Evolutionary conservation across 2,888 invertebrate species (phyloP).

Genomic region (Trichogramma evanescens): DNA sequence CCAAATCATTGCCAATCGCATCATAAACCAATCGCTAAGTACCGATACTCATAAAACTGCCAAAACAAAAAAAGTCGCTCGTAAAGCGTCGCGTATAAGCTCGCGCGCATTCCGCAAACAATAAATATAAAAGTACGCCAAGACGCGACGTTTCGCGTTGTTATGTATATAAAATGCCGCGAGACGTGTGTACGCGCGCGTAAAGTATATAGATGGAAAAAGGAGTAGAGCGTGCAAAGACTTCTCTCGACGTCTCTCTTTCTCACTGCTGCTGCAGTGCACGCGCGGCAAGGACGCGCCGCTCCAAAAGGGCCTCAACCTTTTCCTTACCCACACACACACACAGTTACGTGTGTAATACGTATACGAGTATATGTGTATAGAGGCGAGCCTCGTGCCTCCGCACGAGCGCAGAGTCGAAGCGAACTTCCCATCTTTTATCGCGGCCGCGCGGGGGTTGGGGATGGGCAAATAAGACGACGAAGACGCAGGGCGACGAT

Average conservation of each 20-base stretch:
- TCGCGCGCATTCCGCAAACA: neutral
- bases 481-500: no score
- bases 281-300: neutral
- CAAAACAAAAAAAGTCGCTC: neutral
- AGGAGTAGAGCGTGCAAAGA: neutral
- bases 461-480: no score
- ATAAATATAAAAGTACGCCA: constrained; percentile 20
- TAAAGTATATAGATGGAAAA: neutral
- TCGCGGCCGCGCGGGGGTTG: no score
- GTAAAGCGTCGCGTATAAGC: neutral
- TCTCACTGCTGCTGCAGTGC: no score
- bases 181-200: neutral
- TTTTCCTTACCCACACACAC: constrained; percentile 7
- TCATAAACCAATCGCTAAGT: no score
- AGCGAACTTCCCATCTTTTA: no score
- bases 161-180: neutral
- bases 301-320: constrained; percentile 12
- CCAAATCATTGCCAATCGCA: no score
- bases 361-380: neutral
- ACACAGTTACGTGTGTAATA: neutral
- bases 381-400: neutral
- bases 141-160: neutral
- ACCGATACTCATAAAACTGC: neutral
- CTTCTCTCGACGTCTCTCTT: neutral
- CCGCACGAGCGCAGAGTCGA: no score